phyloP scores from a whole-genome alignment of 2,888 invertebrate species.

The Cetonia aurata region DNA sequence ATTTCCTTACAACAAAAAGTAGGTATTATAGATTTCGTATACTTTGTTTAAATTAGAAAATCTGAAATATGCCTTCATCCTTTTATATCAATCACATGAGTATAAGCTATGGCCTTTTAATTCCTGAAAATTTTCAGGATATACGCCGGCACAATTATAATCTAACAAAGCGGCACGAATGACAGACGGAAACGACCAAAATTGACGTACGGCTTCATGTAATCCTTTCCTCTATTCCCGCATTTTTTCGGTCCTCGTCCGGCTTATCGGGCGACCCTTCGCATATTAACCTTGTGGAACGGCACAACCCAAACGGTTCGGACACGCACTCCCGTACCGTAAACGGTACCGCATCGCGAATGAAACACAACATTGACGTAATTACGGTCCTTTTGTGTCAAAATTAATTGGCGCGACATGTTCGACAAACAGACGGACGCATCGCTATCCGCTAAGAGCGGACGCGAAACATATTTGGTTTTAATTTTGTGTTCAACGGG shows the following conservation, averaged over 20 bases:
- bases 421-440: slow-evolving; percentile 31
- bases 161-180: slow-evolving; percentile 2
- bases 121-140: too few species aligned
- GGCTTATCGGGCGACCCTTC: slow-evolving; percentile 7
- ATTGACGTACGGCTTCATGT: slow-evolving; percentile 12
- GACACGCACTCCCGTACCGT: not conserved
- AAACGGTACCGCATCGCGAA: slow-evolving; percentile 14
- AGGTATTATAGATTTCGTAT: too few species aligned
- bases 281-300: not conserved
- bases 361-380: slow-evolving; percentile 40
- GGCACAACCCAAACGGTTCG: not conserved
- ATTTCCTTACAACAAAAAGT: too few species aligned
- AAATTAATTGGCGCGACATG: slow-evolving; percentile 39
- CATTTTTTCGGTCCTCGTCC: slow-evolving; percentile 1
- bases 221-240: slow-evolving; percentile 6
- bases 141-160: too few species aligned
- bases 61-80: too few species aligned
- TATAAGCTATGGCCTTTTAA: too few species aligned
- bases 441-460: slow-evolving; percentile 14
- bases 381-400: slow-evolving; percentile 37
- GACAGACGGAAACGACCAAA: slow-evolving; percentile 27
- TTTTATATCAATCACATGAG: too few species aligned
- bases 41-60: too few species aligned
- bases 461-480: slow-evolving; percentile 26
- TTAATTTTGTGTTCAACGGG: slow-evolving; percentile 19